Percentiles rank a stretch among this genome's conserved stretches.
Conservation (phyloP, 2,888 invertebrate genomes). For the Amaurobius ferox region DNA sequence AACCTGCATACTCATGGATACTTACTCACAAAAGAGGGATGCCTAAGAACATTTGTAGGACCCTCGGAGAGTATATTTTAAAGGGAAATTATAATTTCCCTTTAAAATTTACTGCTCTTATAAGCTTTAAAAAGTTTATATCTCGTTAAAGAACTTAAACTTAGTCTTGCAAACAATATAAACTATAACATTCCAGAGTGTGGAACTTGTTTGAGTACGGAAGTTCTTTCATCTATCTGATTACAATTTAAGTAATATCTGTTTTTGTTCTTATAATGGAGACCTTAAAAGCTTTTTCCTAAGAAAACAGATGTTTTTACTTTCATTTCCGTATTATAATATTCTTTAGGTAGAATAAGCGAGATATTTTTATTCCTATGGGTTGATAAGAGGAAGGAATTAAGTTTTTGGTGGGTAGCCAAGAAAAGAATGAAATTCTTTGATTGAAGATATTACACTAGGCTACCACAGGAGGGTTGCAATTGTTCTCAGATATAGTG, state of each 20-base stretch:
- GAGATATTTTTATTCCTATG: neutral
- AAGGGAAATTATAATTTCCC: too few relatives aligned
- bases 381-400: constrained; percentile 1
- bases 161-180: neutral
- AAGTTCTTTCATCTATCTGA: neutral
- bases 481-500: neutral
- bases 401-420: neutral
- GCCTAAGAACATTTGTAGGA: too few relatives aligned
- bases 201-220: neutral
- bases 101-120: too few relatives aligned
- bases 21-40: too few relatives aligned
- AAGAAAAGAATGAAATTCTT: neutral
- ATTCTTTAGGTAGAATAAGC: neutral
- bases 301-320: neutral
- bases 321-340: neutral
- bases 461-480: neutral
- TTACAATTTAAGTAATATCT: constrained; percentile 2
- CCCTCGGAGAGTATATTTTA: too few relatives aligned
- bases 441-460: neutral
- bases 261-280: neutral
- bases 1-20: too few relatives aligned
- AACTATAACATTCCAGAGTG: neutral
- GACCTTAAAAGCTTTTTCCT: constrained; percentile 3
- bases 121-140: neutral
- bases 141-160: neutral